A percentile compares a stretch with the other conserved stretches of the same genome.
phyloP scores from a whole-genome alignment of 2,888 invertebrate genomes.

The Drosophila borealis region DNA sequence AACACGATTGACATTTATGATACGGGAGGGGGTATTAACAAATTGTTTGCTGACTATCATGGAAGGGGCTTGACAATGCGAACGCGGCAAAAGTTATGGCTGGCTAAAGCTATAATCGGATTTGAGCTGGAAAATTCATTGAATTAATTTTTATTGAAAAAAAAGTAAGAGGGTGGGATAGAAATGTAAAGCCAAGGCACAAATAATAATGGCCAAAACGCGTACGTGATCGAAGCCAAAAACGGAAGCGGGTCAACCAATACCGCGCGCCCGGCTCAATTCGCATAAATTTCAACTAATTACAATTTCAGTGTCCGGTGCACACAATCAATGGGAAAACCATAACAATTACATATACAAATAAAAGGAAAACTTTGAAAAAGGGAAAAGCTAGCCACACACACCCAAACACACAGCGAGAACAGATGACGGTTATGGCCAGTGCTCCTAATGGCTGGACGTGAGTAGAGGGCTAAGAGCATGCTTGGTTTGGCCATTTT shows the following conservation, averaged over 20 bases:
- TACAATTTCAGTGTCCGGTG: constrained; percentile 75
- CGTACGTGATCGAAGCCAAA: constrained; percentile 63
- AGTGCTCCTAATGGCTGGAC: constrained; percentile 66
- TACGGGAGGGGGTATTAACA: constrained; percentile 22
- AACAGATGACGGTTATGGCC: constrained; percentile 74
- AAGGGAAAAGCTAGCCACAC: constrained; percentile 20
- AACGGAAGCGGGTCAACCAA: constrained; percentile 47
- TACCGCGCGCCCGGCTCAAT: constrained; percentile 16
- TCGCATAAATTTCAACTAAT: constrained; percentile 78
- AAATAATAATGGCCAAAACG: constrained; percentile 61
- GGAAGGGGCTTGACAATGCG: constrained; percentile 18
- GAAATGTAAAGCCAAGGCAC: constrained; percentile 20
- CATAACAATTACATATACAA: constrained; percentile 75
- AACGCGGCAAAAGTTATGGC: constrained; percentile 42
- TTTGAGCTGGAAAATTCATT: constrained; percentile 71
- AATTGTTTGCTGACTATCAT: constrained; percentile 44
- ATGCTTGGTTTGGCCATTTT: constrained; percentile 50
- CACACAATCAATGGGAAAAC: constrained; percentile 64
- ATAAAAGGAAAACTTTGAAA: constrained; percentile 45
- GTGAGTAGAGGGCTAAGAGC: constrained; percentile 30
- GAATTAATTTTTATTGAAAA: constrained; percentile 44
- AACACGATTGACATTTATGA: constrained; percentile 20
- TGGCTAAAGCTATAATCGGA: constrained; percentile 68
- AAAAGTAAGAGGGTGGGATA: constrained; percentile 4
- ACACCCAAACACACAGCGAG: constrained; percentile 15